Conservation (phyloP, 2,888 invertebrate species). For the Parnassius smintheus region DNA sequence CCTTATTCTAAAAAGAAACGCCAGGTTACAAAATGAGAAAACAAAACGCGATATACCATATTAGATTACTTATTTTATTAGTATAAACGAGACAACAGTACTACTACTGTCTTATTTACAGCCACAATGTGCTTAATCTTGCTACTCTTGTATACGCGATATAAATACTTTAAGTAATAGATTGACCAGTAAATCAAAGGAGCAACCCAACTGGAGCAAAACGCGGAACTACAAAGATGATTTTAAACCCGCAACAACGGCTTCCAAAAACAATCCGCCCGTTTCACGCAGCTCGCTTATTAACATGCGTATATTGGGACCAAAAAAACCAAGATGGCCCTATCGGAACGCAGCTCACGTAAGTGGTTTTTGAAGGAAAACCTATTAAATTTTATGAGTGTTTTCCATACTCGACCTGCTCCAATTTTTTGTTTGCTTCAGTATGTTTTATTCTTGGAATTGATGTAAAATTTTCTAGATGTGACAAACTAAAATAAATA, state of each 20-base stretch:
- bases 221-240: constrained; percentile 36
- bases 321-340: constrained; percentile 52
- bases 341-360: constrained; percentile 66
- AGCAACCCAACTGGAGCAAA: neutral
- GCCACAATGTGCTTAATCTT: too few relatives aligned
- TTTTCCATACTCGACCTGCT: constrained; percentile 77
- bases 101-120: too few relatives aligned
- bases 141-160: too few relatives aligned
- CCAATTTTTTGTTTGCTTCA: constrained; percentile 64
- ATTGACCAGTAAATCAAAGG: neutral
- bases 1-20: too few relatives aligned
- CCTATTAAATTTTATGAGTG: constrained; percentile 78
- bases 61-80: too few relatives aligned
- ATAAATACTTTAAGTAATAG: too few relatives aligned
- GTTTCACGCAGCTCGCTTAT: constrained; percentile 51
- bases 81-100: too few relatives aligned
- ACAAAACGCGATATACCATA: too few relatives aligned
- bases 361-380: constrained; percentile 74
- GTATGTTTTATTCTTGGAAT: constrained; percentile 45
- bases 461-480: constrained; percentile 43
- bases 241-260: constrained; percentile 38
- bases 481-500: constrained; percentile 28
- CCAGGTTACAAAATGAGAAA: too few relatives aligned
- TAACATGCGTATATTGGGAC: constrained; percentile 45
- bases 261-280: constrained; percentile 42